Base-by-base conservation (phyloP, 2,888 invertebrate species). In the Brachynemurus nebulosus region DNA sequence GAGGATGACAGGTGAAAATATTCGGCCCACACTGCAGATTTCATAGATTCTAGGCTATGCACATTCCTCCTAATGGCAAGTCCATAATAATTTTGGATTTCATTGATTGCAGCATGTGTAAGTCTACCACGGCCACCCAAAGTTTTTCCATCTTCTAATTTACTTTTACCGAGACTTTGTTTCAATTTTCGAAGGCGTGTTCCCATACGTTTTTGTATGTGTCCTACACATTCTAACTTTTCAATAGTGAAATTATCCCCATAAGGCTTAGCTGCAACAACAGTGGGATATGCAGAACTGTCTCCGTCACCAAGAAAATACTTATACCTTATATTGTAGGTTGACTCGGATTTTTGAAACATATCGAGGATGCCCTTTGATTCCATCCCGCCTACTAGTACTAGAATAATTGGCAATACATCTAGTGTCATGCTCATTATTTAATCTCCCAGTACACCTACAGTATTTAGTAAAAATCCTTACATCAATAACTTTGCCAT, bases 51-150 rank as follows among this genome's bases (percentile, higher is more conserved):
- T 20, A 54, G 42, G 9, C 50, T 50, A 51, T 54, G 49, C 40
- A 33, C 35, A 42, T 55, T 39, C 14, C 48, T 19, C 12, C 50
- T 30, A 30, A 56, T 55, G 16, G 54, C 54, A 17, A 52, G 43
- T 17, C 56, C 55, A 43, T 56, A 56, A 43, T 55, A 55, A 39
- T 48, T 41, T 12, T 50, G 51, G 35, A 57, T 41, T 40, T 55
- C 48, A 38, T 52, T 49, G 1, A 56, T 57, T 21, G 53, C 4
- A 48, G 50, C 46, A 33, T 16, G 46, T 42, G 48, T 50, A 21
- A 50, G 39, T 30, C 50, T 52, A 20, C 20, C 48, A 46, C 54
- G 55, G 18, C 41, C 54, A 36, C 54, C 54, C n/a, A 55, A 47
- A 44, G 49, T 51, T 39, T 39, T 39, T 7, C 39, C 39, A 19